Evolutionary conservation across 2,888 invertebrate genomes (phyloP).

Genomic region (Ferdinandea cuprea): DNA sequence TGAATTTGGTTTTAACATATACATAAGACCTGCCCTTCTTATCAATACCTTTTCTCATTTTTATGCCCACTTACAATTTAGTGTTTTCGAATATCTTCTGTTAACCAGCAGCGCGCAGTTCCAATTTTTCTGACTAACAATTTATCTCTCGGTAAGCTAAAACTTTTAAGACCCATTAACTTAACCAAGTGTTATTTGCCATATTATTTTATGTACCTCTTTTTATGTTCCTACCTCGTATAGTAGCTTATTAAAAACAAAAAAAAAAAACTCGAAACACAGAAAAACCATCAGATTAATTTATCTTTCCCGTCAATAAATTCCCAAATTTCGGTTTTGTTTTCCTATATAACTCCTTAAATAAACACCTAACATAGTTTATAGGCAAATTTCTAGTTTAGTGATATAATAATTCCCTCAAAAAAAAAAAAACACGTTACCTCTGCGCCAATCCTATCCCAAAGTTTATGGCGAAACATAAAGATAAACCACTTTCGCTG

Average conservation of each 20-base stretch:
- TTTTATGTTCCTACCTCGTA: conserved; percentile 31
- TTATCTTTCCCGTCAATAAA: conserved; percentile 45
- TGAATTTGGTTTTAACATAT: no score
- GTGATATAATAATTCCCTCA: background rate
- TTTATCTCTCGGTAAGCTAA: conserved; percentile 23
- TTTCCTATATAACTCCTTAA: conserved; percentile 30
- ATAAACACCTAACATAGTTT: conserved; percentile 34
- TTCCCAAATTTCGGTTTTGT: conserved; percentile 4
- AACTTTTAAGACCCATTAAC: conserved; percentile 34
- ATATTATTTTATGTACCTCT: background rate
- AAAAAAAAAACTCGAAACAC: background rate
- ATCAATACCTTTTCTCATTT: no score
- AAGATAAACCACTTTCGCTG: conserved; percentile 57
- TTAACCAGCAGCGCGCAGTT: conserved; percentile 7
- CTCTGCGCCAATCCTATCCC: background rate
- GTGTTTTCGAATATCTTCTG: no score
- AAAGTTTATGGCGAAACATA: conserved; percentile 44
- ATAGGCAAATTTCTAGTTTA: conserved; percentile 18
- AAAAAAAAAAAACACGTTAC: no score
- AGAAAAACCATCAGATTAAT: conserved; percentile 40
- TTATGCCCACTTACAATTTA: no score
- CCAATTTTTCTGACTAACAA: conserved; percentile 35
- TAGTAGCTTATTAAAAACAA: no score
- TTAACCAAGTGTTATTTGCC: conserved; percentile 31
- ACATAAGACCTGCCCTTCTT: no score